Percentiles rank a stretch among this genome's conserved stretches.
phyloP scores from a whole-genome alignment of 2,113 vertebrate species.

The Danio rerio region DNA sequence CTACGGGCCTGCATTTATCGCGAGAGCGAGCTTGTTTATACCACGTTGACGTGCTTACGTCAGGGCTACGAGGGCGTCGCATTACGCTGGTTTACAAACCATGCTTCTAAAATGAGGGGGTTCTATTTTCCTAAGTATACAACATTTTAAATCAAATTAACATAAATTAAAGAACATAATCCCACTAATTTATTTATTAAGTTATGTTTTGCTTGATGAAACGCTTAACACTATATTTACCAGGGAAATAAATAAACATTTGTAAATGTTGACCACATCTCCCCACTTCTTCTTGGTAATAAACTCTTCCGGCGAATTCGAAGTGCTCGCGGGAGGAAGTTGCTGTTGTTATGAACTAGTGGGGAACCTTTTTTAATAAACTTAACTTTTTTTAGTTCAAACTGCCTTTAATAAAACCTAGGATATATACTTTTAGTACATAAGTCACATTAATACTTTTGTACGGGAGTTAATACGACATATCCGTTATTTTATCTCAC shows the following conservation, averaged over 20 bases:
- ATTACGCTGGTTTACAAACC: too few species aligned
- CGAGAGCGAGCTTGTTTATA: too few species aligned
- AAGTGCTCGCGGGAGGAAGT: slow-evolving; percentile 71
- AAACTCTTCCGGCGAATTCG: slow-evolving; percentile 63
- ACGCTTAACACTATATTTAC: neutral
- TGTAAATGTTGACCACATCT: neutral
- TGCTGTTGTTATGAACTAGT: neutral
- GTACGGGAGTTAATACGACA: neutral
- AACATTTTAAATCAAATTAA: too few species aligned
- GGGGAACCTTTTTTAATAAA: too few species aligned
- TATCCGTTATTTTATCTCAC: neutral
- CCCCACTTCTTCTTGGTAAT: slow-evolving; percentile 6
- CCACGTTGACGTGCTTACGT: too few species aligned
- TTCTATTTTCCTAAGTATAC: too few species aligned
- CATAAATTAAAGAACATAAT: too few species aligned
- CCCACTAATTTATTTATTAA: too few species aligned
- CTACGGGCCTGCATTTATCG: too few species aligned
- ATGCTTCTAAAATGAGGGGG: too few species aligned
- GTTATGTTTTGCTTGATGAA: too few species aligned
- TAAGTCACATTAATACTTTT: neutral
- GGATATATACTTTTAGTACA: neutral
- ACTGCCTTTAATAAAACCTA: neutral
- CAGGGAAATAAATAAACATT: neutral
- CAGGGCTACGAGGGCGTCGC: too few species aligned
- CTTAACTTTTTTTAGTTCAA: neutral